A percentile compares a stretch with the other conserved stretches of the same genome.
phyloP scores from a whole-genome alignment of 1,140 invertebrate genomes.

The Diabrotica virgifera region DNA sequence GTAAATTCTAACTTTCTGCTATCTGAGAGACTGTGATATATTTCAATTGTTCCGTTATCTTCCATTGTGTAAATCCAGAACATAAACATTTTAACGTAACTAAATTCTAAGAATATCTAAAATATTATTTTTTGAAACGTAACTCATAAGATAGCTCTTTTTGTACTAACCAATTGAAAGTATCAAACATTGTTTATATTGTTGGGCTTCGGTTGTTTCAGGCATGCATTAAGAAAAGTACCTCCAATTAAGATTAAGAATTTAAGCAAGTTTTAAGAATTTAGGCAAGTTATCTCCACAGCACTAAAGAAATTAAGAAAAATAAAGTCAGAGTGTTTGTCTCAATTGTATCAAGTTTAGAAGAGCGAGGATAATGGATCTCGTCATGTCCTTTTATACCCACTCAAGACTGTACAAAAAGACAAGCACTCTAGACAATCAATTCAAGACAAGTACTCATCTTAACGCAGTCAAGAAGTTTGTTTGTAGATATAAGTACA shows the following conservation, averaged over 20 bases:
- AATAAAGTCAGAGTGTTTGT: not conserved
- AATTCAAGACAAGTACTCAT: not conserved
- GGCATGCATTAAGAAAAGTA: not conserved
- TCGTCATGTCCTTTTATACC: not conserved
- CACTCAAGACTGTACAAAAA: not conserved
- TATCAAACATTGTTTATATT: not conserved
- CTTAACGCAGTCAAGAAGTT: not conserved
- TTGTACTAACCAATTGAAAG: not conserved
- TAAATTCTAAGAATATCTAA: too few species aligned
- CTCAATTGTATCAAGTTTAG: not conserved
- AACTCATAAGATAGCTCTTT: not conserved
- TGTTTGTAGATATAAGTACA: not conserved
- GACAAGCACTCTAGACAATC: not conserved
- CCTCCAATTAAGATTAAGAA: constrained; percentile 1
- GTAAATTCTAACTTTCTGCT: too few species aligned
- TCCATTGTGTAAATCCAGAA: too few species aligned
- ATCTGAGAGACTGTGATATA: too few species aligned
- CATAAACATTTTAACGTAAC: too few species aligned
- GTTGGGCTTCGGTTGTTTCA: not conserved
- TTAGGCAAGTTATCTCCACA: not conserved
- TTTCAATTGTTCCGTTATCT: too few species aligned
- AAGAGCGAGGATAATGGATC: not conserved
- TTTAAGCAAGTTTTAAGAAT: not conserved
- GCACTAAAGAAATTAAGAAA: not conserved
- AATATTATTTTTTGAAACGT: too few species aligned